A percentile compares a stretch with the other conserved stretches of the same genome.
phyloP scores from a whole-genome alignment of 2,113 vertebrate genomes.

The Engystomops pustulosus region DNA sequence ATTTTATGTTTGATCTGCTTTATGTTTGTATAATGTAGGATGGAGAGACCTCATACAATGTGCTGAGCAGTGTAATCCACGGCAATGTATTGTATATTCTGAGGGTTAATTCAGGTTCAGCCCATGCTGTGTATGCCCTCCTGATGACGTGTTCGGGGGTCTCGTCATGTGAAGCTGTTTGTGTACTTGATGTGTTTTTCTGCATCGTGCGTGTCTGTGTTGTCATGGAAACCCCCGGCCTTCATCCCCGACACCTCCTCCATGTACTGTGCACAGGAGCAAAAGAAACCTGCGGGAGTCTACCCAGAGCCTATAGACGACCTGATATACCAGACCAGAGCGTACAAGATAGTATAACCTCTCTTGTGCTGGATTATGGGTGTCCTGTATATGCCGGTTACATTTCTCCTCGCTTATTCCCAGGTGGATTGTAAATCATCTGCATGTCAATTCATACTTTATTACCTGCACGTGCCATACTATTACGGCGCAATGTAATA shows the following conservation, averaged over 20 bases:
- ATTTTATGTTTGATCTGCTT: too few species aligned
- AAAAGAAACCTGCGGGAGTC: background rate
- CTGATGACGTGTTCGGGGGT: background rate
- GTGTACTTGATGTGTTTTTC: background rate
- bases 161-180: background rate
- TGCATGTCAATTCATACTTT: too few species aligned
- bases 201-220: background rate
- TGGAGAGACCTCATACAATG: too few species aligned
- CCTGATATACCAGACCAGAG: background rate
- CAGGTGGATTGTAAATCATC: too few species aligned
- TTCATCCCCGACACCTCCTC: background rate
- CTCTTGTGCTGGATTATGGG: too few species aligned
- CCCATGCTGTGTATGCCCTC: background rate
- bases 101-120: background rate
- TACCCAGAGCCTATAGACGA: too few species aligned
- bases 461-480: too few species aligned
- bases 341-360: background rate
- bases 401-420: too few species aligned
- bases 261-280: background rate
- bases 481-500: too few species aligned
- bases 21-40: too few species aligned
- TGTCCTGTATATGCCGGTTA: too few species aligned
- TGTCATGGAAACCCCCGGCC: slow-evolving; percentile 32
- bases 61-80: too few species aligned
- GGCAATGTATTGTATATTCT: background rate